Evolutionary conservation across 1,140 invertebrate species (phyloP), one percentile per base, ranked within the genome.

Genomic region (Halyomorpha halys): DNA sequence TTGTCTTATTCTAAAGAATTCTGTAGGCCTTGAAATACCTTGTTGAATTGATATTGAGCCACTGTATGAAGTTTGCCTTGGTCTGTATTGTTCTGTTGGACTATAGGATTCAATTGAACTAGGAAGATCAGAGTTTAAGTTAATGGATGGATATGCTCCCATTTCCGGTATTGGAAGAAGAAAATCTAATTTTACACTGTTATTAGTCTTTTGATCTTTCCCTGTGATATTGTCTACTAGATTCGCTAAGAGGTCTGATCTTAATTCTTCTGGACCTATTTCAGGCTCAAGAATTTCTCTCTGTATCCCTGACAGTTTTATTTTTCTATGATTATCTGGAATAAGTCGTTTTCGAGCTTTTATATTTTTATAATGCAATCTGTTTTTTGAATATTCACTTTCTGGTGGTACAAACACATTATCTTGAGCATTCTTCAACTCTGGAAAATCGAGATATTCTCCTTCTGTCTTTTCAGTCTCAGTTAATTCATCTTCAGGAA

Each of bases 381-480:
- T 39, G 11, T 39, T 39, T 39, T 39, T 39, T 39, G 34, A 39
- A 56, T 56, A 56, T 25, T 56, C 53, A 56, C 53, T 56, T 15
- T 56, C 53, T 23, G 53, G 53, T 9, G 53, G 53, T 16, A 56
- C 18, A 25, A 56, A 56, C 6, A 56, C 23, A 23, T 56, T 21
- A 5, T 25, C 53, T 56, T 56, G 53, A 25, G 18, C 23, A 23
- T 25, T 56, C 15, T 56, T 56, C 18, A 56, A 56, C 9, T 56
- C 53, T 56, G 53, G 53, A 56, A 56, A 27, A 23, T 56, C 53
- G 6, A 56, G 23, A 15, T 25, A 56, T 23, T 56, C 53, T 11
- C 53, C 53, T 23, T 25, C 23, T 21, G 53, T 16, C 23, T 56
- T 56, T 25, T 56, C 53, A 23, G 14, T 21, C 6, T 56, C 53